phyloP scores from a whole-genome alignment of 1,140 invertebrate species.

The Cecropterus lyciades region DNA sequence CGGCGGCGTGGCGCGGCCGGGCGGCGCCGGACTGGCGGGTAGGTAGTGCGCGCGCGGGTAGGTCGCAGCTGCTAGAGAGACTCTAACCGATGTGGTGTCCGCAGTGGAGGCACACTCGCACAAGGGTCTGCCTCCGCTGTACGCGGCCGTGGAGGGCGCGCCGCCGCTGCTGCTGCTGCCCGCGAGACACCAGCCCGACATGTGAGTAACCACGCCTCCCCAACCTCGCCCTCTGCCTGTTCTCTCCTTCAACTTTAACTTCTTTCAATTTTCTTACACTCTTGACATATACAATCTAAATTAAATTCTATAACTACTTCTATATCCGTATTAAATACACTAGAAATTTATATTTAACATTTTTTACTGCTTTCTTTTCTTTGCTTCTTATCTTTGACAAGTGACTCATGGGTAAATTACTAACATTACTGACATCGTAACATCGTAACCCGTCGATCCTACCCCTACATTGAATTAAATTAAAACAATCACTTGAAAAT shows the following conservation, averaged over 20 bases:
- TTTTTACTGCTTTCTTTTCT: background rate
- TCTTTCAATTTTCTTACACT: background rate
- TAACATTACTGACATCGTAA: too few species aligned
- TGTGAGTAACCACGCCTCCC: slow-evolving; percentile 59
- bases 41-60: slow-evolving; percentile 42
- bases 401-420: too few species aligned
- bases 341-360: too few species aligned
- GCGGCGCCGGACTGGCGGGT: slow-evolving; percentile 60
- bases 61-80: slow-evolving; percentile 5
- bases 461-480: background rate
- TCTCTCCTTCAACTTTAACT: background rate
- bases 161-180: slow-evolving; percentile 61
- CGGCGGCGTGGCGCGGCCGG: slow-evolving; percentile 53
- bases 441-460: too few species aligned
- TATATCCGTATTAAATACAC: too few species aligned
- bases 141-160: slow-evolving; percentile 69
- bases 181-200: slow-evolving; percentile 50
- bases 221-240: slow-evolving; percentile 19
- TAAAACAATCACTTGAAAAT: background rate
- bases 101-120: slow-evolving; percentile 72
- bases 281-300: background rate
- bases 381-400: background rate
- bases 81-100: slow-evolving; percentile 58
- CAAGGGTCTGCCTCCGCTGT: slow-evolving; percentile 78
- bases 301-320: background rate